These are phyloP conservation scores for Himalopsyche anomala DNA, from an alignment of 2,888 invertebrate genomes.

Conservation along the genomic window DNA sequence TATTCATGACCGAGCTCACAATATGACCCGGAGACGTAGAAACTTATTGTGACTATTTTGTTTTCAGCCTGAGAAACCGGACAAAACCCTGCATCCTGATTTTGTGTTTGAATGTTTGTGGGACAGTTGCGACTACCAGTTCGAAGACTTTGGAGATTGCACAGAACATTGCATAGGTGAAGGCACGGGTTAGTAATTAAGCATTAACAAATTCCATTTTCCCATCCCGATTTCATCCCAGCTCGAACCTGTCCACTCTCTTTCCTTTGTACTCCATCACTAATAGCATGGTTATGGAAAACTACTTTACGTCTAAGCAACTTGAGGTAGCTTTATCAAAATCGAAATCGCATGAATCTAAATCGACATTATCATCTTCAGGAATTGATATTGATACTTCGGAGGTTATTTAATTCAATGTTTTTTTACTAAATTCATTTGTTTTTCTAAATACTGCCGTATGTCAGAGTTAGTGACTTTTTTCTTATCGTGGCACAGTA, in stretches of 20 bases:
- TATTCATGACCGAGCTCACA: no score
- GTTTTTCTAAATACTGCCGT: no score
- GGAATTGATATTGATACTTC: no score
- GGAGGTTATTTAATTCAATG: no score
- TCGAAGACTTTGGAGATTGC: slow-evolving; percentile 91
- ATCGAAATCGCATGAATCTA: no score
- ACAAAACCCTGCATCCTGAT: slow-evolving; percentile 74
- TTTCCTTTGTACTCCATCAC: not conserved
- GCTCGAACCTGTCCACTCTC: slow-evolving; percentile 5
- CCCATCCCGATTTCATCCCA: not conserved
- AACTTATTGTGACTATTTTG: not conserved
- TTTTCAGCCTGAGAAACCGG: slow-evolving; percentile 67
- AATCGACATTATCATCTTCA: no score
- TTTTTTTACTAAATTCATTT: no score
- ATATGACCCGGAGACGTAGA: not conserved
- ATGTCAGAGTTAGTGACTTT: no score
- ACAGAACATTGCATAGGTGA: slow-evolving; percentile 93
- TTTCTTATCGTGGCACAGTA: no score
- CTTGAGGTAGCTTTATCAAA: not conserved
- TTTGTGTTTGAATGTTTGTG: slow-evolving; percentile 90
- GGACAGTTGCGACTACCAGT: slow-evolving; percentile 95
- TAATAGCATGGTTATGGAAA: slow-evolving; percentile 22
- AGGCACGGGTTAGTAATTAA: slow-evolving; percentile 80
- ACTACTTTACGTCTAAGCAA: not conserved
- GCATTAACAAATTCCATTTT: slow-evolving; percentile 53